A percentile compares a stretch with the other conserved stretches of the same genome.
Evolutionary conservation across 2,888 invertebrate species (phyloP).

Genomic region (Drosophila conformis): DNA sequence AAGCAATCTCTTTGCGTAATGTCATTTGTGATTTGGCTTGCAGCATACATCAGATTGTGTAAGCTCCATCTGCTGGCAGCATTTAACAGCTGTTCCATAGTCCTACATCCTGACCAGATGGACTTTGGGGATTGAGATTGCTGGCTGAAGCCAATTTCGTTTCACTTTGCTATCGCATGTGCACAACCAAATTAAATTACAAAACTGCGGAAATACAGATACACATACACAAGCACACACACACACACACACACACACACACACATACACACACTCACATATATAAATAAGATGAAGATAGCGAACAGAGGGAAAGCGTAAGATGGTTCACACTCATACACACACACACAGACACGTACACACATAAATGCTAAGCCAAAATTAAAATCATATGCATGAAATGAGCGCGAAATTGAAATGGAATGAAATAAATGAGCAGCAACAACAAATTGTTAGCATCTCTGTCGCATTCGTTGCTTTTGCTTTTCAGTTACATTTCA

Average conservation of each 20-base stretch:
- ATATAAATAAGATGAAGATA: background rate
- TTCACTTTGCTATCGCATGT: constrained; percentile 45
- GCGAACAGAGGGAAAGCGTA: background rate
- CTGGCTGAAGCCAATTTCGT: constrained; percentile 47
- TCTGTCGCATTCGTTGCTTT: constrained; percentile 38
- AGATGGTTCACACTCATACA: constrained; percentile 7
- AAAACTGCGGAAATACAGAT: constrained; percentile 53
- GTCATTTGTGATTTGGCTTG: constrained; percentile 73
- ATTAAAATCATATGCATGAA: constrained; percentile 79
- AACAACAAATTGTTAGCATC: constrained; percentile 23
- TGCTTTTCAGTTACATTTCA: constrained; percentile 45
- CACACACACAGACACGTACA: constrained; percentile 8
- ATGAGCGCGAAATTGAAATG: constrained; percentile 79
- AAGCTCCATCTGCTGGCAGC: constrained; percentile 49
- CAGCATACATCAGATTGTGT: constrained; percentile 23
- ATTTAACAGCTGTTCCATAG: constrained; percentile 64
- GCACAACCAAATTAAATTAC: constrained; percentile 69
- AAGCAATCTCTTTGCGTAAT: constrained; percentile 57
- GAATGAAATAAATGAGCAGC: constrained; percentile 70
- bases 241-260: too few species aligned
- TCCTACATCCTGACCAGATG: constrained; percentile 3
- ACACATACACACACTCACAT: background rate
- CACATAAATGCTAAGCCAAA: constrained; percentile 55
- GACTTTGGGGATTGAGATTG: constrained; percentile 20
- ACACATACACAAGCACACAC: constrained; percentile 34